Evolutionary conservation across 2,113 vertebrate species (phyloP).

Genomic region (Synodontis membranacea): DNA sequence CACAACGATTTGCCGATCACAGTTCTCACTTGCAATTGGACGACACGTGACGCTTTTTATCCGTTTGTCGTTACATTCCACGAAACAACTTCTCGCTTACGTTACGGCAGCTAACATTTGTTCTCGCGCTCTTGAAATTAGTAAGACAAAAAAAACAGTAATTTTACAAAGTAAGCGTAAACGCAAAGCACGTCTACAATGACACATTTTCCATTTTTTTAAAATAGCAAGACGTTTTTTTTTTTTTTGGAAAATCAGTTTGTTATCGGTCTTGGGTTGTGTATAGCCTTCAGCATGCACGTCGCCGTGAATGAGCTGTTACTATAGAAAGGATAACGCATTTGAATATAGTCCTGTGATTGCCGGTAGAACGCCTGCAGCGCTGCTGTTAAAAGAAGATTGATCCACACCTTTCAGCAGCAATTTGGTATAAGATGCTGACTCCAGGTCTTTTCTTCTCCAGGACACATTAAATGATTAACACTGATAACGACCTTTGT

Average conservation of each 20-base stretch:
- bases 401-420: background rate
- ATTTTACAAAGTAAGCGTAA: background rate
- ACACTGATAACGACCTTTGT: background rate
- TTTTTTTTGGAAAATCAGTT: too few relatives aligned
- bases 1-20: background rate
- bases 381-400: background rate
- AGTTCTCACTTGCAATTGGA: background rate
- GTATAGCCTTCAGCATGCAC: too few relatives aligned
- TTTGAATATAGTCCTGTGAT: background rate
- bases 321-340: background rate
- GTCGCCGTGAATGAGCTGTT: background rate
- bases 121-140: too few relatives aligned
- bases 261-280: too few relatives aligned
- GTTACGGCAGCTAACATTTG: too few relatives aligned
- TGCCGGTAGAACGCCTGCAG: background rate
- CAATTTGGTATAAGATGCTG: too few relatives aligned
- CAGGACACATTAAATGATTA: background rate
- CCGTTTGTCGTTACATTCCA: background rate
- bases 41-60: too few relatives aligned
- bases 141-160: background rate
- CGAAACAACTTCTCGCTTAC: too few relatives aligned
- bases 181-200: too few relatives aligned
- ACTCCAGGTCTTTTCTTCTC: too few relatives aligned
- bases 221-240: too few relatives aligned
- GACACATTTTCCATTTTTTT: too few relatives aligned